Evolutionary conservation across 2,797 vertebrate species (phyloP).

Genomic region (Onychomys arenicola): DNA sequence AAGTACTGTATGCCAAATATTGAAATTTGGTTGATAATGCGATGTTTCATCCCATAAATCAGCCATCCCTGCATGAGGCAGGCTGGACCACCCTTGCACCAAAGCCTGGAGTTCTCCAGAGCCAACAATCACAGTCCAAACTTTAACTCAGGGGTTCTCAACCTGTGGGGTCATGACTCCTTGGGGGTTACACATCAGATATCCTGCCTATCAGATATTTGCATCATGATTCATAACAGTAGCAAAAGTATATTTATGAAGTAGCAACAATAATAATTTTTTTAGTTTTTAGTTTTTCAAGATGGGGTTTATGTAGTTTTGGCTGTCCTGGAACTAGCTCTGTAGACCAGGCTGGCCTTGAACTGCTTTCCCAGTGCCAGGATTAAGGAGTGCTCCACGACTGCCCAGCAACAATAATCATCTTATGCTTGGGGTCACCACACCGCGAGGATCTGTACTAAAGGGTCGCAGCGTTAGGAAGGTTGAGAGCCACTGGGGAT

Average conservation of each 20-base stretch:
- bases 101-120: background rate
- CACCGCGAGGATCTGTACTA: background rate
- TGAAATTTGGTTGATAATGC: background rate
- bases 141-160: background rate
- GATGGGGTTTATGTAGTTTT: too few species aligned
- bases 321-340: too few species aligned
- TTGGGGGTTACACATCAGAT: background rate
- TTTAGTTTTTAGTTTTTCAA: too few species aligned
- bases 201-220: background rate
- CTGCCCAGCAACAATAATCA: too few species aligned
- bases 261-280: background rate
- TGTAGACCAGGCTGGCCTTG: too few species aligned
- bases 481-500: background rate
- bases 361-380: too few species aligned
- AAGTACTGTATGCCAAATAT: rapidly evolving
- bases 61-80: background rate
- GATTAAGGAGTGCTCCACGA: too few species aligned
- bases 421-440: background rate
- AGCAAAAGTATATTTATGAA: too few species aligned
- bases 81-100: background rate
- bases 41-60: background rate
- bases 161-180: background rate
- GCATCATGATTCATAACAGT: background rate
- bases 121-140: background rate
- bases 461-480: background rate